phyloP scores from a whole-genome alignment of 2,797 vertebrate species.

The Esox lucius region DNA sequence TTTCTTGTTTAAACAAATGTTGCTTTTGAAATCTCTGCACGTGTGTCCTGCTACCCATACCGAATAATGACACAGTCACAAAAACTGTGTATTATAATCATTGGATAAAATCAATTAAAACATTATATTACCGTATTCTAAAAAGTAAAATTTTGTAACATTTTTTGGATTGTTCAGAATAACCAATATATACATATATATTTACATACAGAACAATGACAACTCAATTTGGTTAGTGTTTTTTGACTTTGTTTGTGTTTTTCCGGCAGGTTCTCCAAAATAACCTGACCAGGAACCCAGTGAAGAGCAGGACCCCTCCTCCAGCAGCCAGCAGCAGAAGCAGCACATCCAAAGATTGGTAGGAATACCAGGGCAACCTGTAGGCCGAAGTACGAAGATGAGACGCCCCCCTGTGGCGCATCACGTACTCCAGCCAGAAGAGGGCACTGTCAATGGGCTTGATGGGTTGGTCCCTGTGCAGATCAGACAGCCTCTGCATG shows the following conservation, averaged over 20 bases:
- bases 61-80: no score
- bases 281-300: not conserved
- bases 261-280: conserved; percentile 10
- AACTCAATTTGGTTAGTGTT: not conserved
- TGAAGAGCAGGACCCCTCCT: not conserved
- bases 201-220: no score
- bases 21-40: no score
- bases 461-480: conserved; percentile 35
- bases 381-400: conserved; percentile 35
- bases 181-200: no score
- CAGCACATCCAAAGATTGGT: conserved; percentile 28
- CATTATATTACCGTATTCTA: no score
- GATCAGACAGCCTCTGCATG: conserved; percentile 35
- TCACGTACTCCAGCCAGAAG: conserved; percentile 40
- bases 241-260: conserved; percentile 21
- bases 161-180: no score
- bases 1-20: no score
- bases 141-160: no score
- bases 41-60: no score
- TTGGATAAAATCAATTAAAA: no score
- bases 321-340: conserved; percentile 15
- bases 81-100: no score
- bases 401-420: conserved; percentile 32
- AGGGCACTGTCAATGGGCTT: conserved; percentile 33
- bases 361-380: conserved; percentile 39